Percentiles rank a stretch among this genome's conserved stretches.
Evolutionary conservation across 2,888 invertebrate species (phyloP).

Genomic region (Machimus rusticus): DNA sequence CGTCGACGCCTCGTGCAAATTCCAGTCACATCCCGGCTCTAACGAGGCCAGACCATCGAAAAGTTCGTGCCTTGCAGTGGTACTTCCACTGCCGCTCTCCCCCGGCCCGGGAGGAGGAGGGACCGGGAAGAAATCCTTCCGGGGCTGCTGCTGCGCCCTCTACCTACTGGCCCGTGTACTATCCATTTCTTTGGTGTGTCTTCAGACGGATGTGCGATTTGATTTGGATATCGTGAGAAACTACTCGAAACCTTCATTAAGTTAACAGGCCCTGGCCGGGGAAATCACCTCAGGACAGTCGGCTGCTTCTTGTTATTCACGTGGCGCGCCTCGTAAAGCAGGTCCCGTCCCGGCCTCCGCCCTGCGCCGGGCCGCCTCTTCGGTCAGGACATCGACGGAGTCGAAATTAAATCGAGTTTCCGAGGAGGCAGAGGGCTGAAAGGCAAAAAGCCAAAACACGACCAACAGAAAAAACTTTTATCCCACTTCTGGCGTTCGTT

Average conservation of each 20-base stretch:
- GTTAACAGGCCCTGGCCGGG: not conserved
- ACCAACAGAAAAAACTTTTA: constrained; percentile 11
- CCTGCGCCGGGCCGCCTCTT: not conserved
- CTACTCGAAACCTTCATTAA: constrained; percentile 34
- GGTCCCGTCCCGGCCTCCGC: not conserved
- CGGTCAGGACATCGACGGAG: constrained; percentile 7
- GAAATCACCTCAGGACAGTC: constrained; percentile 13
- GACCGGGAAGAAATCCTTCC: not conserved
- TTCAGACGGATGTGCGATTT: constrained; percentile 24
- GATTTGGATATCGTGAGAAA: constrained; percentile 32
- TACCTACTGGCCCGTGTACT: not conserved
- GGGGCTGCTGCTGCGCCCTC: not conserved
- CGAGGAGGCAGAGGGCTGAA: not conserved
- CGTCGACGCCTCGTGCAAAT: constrained; percentile 23
- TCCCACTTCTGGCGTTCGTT: constrained; percentile 31
- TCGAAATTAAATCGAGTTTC: constrained; percentile 39
- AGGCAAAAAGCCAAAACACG: constrained; percentile 31
- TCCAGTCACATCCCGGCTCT: constrained; percentile 45
- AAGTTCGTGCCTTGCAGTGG: constrained; percentile 36
- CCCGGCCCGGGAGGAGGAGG: not conserved
- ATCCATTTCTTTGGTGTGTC: constrained; percentile 5
- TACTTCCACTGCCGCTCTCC: not conserved
- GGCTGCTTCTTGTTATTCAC: constrained; percentile 31
- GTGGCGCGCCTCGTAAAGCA: not conserved
- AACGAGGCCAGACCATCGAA: constrained; percentile 45